Conservation (phyloP, 1,140 invertebrate species). For the Drosophila neocordata region DNA sequence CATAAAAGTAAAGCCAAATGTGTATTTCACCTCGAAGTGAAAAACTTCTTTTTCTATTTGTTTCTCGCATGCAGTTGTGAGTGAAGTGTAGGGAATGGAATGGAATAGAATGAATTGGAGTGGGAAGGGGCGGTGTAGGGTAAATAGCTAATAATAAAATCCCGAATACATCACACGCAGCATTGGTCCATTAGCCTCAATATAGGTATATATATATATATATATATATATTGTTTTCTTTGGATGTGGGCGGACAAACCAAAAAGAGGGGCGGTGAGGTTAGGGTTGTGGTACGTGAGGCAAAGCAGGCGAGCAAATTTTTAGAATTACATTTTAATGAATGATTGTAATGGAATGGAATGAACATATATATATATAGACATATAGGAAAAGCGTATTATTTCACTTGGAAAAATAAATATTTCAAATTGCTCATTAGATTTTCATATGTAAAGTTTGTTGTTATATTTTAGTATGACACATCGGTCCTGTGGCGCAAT, state of each 20-base stretch:
- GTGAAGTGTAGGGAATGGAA: background rate
- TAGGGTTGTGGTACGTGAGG: background rate
- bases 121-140: no score
- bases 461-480: background rate
- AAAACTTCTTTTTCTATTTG: conserved; percentile 55
- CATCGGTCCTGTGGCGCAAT: conserved; percentile 87
- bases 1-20: conserved; percentile 53
- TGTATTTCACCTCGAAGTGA: conserved; percentile 60
- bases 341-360: background rate
- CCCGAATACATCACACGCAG: conserved; percentile 45
- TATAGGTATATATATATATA: conserved; percentile 19
- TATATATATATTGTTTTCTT: background rate
- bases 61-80: background rate
- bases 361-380: background rate
- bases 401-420: background rate
- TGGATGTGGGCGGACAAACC: conserved; percentile 4
- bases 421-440: background rate
- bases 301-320: conserved; percentile 4
- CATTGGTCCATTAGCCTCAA: conserved; percentile 76
- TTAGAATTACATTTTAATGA: background rate
- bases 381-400: background rate
- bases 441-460: background rate
- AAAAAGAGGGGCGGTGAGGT: background rate
- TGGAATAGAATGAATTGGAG: background rate
- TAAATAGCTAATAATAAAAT: conserved; percentile 69